Conservation (phyloP, 2,888 invertebrate genomes). For the Leptogaster cylindrica region DNA sequence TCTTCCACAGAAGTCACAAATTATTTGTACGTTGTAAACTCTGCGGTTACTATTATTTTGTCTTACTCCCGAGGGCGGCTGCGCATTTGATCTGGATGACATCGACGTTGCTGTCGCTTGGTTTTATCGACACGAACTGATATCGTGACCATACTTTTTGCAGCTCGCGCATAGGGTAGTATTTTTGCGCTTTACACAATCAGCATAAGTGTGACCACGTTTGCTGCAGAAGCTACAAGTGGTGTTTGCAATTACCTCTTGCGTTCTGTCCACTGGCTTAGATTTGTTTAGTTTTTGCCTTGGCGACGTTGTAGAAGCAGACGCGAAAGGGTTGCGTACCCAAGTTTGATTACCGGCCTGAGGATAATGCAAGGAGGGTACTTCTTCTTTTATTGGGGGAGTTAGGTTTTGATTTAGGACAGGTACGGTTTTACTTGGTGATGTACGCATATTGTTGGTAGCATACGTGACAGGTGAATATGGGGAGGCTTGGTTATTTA, state of each 20-base stretch:
- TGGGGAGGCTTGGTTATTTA: background rate
- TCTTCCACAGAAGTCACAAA: background rate
- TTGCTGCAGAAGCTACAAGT: background rate
- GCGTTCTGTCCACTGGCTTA: too few relatives aligned
- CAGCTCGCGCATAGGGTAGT: background rate
- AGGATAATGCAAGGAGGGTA: background rate
- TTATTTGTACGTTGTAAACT: background rate
- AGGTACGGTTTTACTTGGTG: background rate
- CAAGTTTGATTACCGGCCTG: too few relatives aligned
- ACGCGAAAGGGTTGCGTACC: background rate
- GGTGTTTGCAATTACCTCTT: background rate
- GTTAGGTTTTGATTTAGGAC: background rate
- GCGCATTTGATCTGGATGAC: background rate
- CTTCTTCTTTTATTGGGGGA: background rate
- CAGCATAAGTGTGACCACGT: background rate
- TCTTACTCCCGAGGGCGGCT: background rate
- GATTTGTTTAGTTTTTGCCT: too few relatives aligned
- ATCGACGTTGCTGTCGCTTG: background rate
- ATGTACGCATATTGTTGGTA: background rate
- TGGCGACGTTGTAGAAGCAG: background rate
- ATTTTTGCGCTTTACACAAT: background rate
- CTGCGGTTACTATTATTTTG: background rate
- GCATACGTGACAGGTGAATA: background rate
- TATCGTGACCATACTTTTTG: background rate
- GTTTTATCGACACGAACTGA: background rate